These are phyloP conservation scores for Leptopterna dolabrata DNA, from an alignment of 2,888 invertebrate genomes.

Conservation along the genomic window DNA sequence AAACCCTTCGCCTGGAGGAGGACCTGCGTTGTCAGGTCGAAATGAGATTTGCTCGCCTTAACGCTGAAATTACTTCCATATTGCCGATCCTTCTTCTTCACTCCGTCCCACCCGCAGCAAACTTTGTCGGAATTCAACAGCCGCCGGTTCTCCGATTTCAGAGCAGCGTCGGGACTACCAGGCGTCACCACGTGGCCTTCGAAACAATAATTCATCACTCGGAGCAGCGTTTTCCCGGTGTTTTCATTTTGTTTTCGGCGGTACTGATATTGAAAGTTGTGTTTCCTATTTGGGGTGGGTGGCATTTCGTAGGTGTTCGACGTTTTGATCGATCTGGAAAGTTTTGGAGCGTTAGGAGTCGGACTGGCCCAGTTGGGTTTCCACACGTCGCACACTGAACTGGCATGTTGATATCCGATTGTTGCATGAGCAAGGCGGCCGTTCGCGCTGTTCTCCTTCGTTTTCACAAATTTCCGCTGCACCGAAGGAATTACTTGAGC, in stretches of 20 bases:
- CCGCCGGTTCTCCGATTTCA: background rate
- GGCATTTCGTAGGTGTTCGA: background rate
- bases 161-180: background rate
- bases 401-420: background rate
- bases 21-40: conserved; percentile 27
- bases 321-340: conserved; percentile 7
- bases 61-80: conserved; percentile 24
- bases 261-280: background rate
- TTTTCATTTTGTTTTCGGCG: background rate
- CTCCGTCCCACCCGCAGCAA: background rate
- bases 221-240: background rate
- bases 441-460: background rate
- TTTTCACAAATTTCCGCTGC: background rate
- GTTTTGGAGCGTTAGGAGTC: background rate
- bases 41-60: conserved; percentile 35
- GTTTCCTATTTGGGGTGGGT: background rate
- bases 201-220: conserved; percentile 18
- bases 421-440: background rate
- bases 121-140: background rate
- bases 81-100: conserved; percentile 23
- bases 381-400: background rate
- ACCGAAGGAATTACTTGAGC: background rate
- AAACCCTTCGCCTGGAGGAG: background rate
- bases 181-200: background rate
- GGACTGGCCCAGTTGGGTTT: background rate